Evolutionary conservation across 2,797 vertebrate species (phyloP).

Genomic region (Syncerus caffer): DNA sequence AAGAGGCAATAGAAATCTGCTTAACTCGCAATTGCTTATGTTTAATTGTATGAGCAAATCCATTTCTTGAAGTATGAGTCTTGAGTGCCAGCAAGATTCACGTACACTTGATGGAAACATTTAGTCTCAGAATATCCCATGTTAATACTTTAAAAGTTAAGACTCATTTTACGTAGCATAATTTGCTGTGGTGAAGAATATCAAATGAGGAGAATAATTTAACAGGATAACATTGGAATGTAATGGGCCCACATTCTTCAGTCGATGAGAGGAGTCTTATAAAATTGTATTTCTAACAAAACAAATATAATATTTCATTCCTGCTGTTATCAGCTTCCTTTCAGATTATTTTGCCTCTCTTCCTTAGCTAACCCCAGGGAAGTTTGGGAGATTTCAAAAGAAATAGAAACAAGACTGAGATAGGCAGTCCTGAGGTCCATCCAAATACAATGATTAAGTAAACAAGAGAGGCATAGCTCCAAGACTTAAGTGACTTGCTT

Average conservation of each 20-base stretch:
- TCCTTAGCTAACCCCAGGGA: not conserved
- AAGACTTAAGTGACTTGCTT: not conserved
- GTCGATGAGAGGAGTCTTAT: constrained; percentile 5
- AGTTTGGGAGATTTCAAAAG: not conserved
- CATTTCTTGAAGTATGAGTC: constrained; percentile 62
- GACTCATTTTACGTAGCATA: constrained; percentile 50
- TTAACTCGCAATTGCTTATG: constrained; percentile 63
- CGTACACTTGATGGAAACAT: constrained; percentile 48
- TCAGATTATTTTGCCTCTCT: not conserved
- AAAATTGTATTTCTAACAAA: constrained; percentile 41
- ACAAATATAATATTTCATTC: constrained; percentile 5
- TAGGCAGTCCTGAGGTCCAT: not conserved
- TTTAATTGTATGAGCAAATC: constrained; percentile 73
- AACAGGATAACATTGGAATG: constrained; percentile 17
- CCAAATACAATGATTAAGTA: not conserved
- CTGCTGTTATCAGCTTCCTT: not conserved
- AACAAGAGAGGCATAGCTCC: not conserved
- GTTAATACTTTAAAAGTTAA: constrained; percentile 68
- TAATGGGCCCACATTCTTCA: not conserved
- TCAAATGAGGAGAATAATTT: constrained; percentile 48
- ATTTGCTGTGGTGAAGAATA: constrained; percentile 53
- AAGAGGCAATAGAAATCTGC: constrained; percentile 72
- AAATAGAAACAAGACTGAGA: not conserved
- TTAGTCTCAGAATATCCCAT: constrained; percentile 56
- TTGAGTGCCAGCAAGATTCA: constrained; percentile 59